phyloP scores from a whole-genome alignment of 2,797 vertebrate genomes.

The Smutsia gigantea region DNA sequence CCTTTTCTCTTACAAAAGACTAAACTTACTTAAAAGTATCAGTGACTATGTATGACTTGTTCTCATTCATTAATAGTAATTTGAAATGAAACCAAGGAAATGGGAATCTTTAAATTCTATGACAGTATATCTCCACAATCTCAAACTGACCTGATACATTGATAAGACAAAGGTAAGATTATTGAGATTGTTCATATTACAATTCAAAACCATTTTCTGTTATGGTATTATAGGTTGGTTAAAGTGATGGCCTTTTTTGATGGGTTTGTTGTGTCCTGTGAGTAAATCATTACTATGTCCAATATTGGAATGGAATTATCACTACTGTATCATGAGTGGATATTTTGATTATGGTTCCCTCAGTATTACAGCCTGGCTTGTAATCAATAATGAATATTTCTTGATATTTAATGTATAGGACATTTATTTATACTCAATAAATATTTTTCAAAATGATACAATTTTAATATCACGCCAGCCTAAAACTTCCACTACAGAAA shows the following conservation, averaged over 20 bases:
- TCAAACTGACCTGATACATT: slow-evolving; percentile 82
- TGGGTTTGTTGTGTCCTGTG: slow-evolving; percentile 71
- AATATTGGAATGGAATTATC: slow-evolving; percentile 72
- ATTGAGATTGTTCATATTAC: slow-evolving; percentile 45
- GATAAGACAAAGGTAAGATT: slow-evolving; percentile 72
- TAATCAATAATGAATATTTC: slow-evolving; percentile 80
- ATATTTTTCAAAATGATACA: slow-evolving; percentile 80
- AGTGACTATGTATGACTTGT: slow-evolving; percentile 79
- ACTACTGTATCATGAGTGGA: slow-evolving; percentile 65
- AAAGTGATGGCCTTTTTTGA: slow-evolving; percentile 54
- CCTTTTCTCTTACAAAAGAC: slow-evolving; percentile 61
- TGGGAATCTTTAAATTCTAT: slow-evolving; percentile 85
- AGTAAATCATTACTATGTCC: slow-evolving; percentile 60
- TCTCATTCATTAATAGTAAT: slow-evolving; percentile 77
- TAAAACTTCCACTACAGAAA: slow-evolving; percentile 49
- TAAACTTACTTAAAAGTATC: slow-evolving; percentile 74
- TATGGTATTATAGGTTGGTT: slow-evolving; percentile 52
- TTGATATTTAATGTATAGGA: slow-evolving; percentile 82
- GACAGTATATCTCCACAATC: slow-evolving; percentile 80
- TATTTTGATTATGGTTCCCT: slow-evolving; percentile 66
- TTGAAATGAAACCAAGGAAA: slow-evolving; percentile 73
- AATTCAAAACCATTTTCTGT: slow-evolving; percentile 64
- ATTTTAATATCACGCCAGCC: slow-evolving; percentile 59
- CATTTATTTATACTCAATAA: slow-evolving; percentile 82
- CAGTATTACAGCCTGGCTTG: slow-evolving; percentile 73